These are phyloP conservation scores for Aphrocallistes beatrix DNA, from an alignment of 37 sponge, comb jelly and placozoan genomes.

Conservation along the genomic window DNA sequence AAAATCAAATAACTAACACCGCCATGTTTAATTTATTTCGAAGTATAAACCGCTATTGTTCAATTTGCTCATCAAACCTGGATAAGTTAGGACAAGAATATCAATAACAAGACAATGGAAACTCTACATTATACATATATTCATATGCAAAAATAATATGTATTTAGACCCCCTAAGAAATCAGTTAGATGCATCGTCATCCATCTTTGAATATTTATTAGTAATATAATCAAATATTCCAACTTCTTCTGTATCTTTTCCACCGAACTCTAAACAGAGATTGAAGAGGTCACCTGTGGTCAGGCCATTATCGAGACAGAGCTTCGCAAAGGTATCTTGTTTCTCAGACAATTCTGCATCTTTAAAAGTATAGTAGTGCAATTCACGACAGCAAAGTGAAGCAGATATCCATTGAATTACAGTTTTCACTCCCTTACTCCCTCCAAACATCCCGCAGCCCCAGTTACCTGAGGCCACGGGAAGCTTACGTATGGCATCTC, in stretches of 20 bases:
- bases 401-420: slow-evolving; percentile 61
- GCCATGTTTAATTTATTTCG: no score
- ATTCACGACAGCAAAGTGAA: slow-evolving; percentile 26
- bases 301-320: slow-evolving; percentile 29
- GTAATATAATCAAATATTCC: slow-evolving; percentile 18
- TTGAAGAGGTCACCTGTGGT: slow-evolving; percentile 46
- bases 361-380: slow-evolving; percentile 45
- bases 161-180: no score
- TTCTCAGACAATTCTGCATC: slow-evolving; percentile 24
- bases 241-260: not conserved
- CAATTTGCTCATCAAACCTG: no score
- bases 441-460: slow-evolving; percentile 76
- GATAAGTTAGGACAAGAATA: no score
- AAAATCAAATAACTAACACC: no score
- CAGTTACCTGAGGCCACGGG: slow-evolving; percentile 68
- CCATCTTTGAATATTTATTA: not conserved
- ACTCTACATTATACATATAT: no score
- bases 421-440: slow-evolving; percentile 47
- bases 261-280: not conserved
- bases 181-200: no score
- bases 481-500: not conserved
- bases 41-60: no score
- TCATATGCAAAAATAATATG: no score
- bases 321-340: slow-evolving; percentile 19
- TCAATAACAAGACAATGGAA: no score